Conservation (phyloP, 2,797 vertebrate species). For the Peromyscus eremicus region DNA sequence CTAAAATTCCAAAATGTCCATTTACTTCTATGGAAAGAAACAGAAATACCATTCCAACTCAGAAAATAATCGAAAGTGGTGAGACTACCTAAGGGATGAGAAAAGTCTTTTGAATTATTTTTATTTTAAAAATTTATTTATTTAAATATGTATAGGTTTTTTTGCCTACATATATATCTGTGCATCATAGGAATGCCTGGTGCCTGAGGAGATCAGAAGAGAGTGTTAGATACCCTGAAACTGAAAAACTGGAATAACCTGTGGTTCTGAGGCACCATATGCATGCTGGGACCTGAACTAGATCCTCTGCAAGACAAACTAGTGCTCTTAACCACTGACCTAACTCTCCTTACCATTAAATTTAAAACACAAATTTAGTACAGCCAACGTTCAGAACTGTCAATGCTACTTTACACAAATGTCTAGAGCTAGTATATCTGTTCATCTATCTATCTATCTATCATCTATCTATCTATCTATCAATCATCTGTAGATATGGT, state of each 20-base stretch:
- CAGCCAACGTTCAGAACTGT: neutral
- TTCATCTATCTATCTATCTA: no score
- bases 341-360: neutral
- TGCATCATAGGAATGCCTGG: neutral
- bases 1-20: neutral
- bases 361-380: neutral
- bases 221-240: neutral
- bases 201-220: neutral
- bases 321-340: neutral
- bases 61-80: neutral
- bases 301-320: neutral
- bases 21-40: neutral
- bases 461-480: no score
- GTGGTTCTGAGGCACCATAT: neutral
- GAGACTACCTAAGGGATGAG: neutral
- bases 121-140: neutral
- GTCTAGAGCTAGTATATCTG: no score
- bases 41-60: neutral
- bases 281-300: neutral
- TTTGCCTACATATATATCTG: neutral
- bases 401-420: neutral
- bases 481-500: neutral
- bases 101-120: neutral
- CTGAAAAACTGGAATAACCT: neutral
- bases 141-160: neutral